Evolutionary conservation across 2,888 invertebrate species (phyloP).

Genomic region (Choristoneura rosaceana): DNA sequence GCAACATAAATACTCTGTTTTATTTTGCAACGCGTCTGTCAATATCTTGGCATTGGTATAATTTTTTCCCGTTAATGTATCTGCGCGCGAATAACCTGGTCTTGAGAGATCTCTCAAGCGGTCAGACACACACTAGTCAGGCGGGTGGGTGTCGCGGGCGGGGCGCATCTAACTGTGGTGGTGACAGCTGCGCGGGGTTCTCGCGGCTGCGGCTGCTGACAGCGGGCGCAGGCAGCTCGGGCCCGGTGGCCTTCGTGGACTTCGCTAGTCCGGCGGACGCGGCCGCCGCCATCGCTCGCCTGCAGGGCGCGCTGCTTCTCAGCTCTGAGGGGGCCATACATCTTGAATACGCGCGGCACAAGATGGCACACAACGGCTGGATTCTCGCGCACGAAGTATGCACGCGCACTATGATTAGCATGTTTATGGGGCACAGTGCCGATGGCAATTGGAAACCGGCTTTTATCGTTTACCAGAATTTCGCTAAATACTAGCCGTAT

Average conservation of each 20-base stretch:
- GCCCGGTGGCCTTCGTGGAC: constrained; percentile 98
- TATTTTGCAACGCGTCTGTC: too few relatives aligned
- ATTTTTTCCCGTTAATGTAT: too few relatives aligned
- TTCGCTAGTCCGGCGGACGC: constrained; percentile 97
- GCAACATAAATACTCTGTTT: too few relatives aligned
- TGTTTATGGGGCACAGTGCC: constrained; percentile 43
- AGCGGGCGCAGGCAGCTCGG: constrained; percentile 85
- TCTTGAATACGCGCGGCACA: constrained; percentile 99
- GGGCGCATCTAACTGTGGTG: constrained; percentile 79
- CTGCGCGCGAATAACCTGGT: too few relatives aligned
- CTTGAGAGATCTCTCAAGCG: background rate
- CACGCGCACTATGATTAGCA: constrained; percentile 68
- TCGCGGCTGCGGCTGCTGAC: constrained; percentile 98
- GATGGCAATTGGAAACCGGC: constrained; percentile 1
- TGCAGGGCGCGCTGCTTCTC: constrained; percentile 98
- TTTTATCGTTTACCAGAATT: background rate
- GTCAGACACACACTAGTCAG: constrained; percentile 54
- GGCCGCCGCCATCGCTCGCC: constrained; percentile 95
- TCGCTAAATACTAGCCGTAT: background rate
- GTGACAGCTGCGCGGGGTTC: constrained; percentile 98
- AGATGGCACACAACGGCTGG: constrained; percentile 93
- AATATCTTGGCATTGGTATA: too few relatives aligned
- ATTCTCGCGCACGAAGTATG: constrained; percentile 85
- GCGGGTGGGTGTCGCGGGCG: constrained; percentile 72
- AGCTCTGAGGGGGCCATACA: constrained; percentile 99